phyloP scores from a whole-genome alignment of 2,797 vertebrate genomes.

The Parauchenoglanis ngamensis region DNA sequence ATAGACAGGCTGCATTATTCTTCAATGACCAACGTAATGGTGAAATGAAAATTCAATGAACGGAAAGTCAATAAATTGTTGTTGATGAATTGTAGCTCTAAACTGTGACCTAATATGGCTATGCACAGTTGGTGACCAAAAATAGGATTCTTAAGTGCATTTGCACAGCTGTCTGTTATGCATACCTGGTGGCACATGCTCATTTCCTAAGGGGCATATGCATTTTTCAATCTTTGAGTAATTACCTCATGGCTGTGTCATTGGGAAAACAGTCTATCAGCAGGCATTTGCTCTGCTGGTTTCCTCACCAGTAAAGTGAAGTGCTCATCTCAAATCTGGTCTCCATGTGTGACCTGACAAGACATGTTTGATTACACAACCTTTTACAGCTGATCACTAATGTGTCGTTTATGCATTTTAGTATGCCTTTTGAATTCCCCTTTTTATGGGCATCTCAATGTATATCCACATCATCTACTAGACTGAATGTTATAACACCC shows the following conservation, averaged over 20 bases:
- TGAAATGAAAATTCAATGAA: neutral
- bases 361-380: neutral
- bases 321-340: neutral
- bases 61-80: neutral
- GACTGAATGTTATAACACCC: neutral
- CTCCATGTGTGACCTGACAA: neutral
- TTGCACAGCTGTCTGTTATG: slow-evolving; percentile 16
- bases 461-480: neutral
- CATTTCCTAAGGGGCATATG: neutral
- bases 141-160: neutral
- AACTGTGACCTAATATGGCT: neutral
- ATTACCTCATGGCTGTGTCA: neutral
- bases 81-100: neutral
- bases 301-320: neutral
- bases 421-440: neutral
- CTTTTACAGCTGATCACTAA: neutral
- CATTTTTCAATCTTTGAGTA: neutral
- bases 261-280: neutral
- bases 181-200: neutral
- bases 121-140: neutral
- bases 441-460: too few relatives aligned
- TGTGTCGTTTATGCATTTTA: neutral
- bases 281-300: neutral
- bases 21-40: neutral
- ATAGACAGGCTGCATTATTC: neutral